Evolutionary conservation across 1,140 invertebrate species (phyloP), one percentile per base, ranked within the genome.

Genomic region (Drosophila subobscura): DNA sequence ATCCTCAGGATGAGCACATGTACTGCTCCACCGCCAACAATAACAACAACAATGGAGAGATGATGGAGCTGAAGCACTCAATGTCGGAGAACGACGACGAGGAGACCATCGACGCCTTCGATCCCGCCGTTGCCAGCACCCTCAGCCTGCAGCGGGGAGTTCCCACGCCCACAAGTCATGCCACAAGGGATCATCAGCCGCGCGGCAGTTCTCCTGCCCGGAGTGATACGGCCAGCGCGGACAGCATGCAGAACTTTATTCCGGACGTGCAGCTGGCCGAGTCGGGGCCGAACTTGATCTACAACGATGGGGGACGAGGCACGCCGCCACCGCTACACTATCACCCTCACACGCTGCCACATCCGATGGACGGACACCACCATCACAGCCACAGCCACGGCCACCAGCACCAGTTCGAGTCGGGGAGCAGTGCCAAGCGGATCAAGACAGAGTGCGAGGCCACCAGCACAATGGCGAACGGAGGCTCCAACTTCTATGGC

Each of bases 231-330:
- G 84, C 89, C 14, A 90, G 89, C 44, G 89, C 89, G 6, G 90
- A 81, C 49, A 90, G 89, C 14, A 46, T 90, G 45, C 80, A 90
- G 55, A 90, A 90, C 49, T 90, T 90, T 25, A 90, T 90, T 72
- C 89, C 89, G 3, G 89, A 90, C 49, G 89, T 90, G n/a, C 89
- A 90, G 58, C 47, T 90, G 58, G 80, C 80, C 0, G 89, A 90
- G 65, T 67, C 56, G 3, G 83, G 71, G 1, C 77, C 68, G 37
- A 72, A 89, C 45, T 67, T 88, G 22, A 55, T 83, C 4, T 89
- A 89, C 57, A 64, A 73, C 2, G 67, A 77, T 37, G 44, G 49
- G 1, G 50, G 58, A 3, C 79, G 46, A n/a, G 66, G 63, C 2
- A 83, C 84, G 4, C 78, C 83, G 1, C 40, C 79, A 33, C 84